A percentile compares a stretch with the other conserved stretches of the same genome.
phyloP scores from a whole-genome alignment of 2,113 vertebrate genomes.

The Onychostoma macrolepis region DNA sequence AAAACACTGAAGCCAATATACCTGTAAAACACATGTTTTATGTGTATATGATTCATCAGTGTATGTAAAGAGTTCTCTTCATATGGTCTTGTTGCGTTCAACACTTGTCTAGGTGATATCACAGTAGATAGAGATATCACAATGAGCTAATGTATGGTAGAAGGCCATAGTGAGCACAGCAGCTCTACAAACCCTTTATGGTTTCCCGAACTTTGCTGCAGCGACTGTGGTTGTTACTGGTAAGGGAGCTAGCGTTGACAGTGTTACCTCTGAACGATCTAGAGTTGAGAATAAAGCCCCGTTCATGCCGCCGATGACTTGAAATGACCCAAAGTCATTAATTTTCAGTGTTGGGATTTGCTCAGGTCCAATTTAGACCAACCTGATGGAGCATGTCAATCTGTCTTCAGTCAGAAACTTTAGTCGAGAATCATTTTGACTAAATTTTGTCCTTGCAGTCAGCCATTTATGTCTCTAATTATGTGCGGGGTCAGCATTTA shows the following conservation, averaged over 20 bases:
- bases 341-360: neutral
- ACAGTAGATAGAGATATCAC: constrained; percentile 47
- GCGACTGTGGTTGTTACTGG: constrained; percentile 10
- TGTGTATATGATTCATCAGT: constrained; percentile 58
- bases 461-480: neutral
- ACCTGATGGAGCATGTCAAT: neutral
- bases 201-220: constrained; percentile 5
- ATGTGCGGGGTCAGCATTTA: constrained; percentile 1
- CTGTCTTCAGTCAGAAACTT: neutral
- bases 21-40: constrained; percentile 64
- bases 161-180: constrained; percentile 48
- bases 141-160: constrained; percentile 48
- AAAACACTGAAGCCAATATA: constrained; percentile 64
- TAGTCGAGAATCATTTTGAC: neutral
- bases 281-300: constrained; percentile 40
- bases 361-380: neutral
- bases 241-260: constrained; percentile 1
- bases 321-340: neutral
- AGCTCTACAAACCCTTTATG: constrained; percentile 50
- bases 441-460: neutral
- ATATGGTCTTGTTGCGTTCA: constrained; percentile 53
- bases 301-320: neutral
- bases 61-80: constrained; percentile 48
- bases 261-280: constrained; percentile 42
- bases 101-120: constrained; percentile 45